Evolutionary conservation across 2,797 vertebrate genomes (phyloP), one percentile per base, ranked within the genome.

Genomic region (Myotis pilosus): DNA sequence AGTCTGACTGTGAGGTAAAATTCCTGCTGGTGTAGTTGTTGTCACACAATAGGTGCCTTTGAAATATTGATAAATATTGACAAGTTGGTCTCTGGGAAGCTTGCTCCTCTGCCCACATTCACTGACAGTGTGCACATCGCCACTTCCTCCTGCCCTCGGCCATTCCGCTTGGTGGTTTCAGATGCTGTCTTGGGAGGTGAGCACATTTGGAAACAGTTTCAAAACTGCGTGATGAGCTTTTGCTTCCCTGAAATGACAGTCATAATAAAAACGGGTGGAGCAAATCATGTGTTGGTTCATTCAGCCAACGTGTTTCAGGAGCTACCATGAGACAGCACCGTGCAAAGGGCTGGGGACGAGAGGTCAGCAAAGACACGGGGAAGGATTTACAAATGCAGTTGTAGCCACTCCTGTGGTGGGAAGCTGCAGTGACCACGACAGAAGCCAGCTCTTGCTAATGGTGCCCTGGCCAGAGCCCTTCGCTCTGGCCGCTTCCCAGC

Each of bases 111-210:
- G 87, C 94, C 68, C 51, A 74, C 17, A 66, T 33, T 60, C 75
- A 89, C 44, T 66, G 66, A 87, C 30, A 79, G 66, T 30, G 23
- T 71, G 33, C 23, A 84, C 55, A 90, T 84, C 80, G 49, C 62
- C 38, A 55, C 93, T 71, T 95, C 53, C 47, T 94, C 62, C 80
- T 28, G 89, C 41, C 23, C 25, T 87, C 72, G 62, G 47, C 30
- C 22, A 41, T 57, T 30, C 49, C 55, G 51, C 47, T 82, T 95
- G 60, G 62, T 10, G 30, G 57, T 84, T 84, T 86, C 82, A 41
- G 72, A 64, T 94, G 80, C 22, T 89, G 68, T 69, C 94, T 94
- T 89, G 71, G 74, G 74, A 94, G 78, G 44, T 83, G 9, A 94
- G 8, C 6, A 51, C 25, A 64, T 71, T 89, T 87, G 51, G 41